Evolutionary conservation across 2,888 invertebrate genomes (phyloP).

Genomic region (Macaria notata): DNA sequence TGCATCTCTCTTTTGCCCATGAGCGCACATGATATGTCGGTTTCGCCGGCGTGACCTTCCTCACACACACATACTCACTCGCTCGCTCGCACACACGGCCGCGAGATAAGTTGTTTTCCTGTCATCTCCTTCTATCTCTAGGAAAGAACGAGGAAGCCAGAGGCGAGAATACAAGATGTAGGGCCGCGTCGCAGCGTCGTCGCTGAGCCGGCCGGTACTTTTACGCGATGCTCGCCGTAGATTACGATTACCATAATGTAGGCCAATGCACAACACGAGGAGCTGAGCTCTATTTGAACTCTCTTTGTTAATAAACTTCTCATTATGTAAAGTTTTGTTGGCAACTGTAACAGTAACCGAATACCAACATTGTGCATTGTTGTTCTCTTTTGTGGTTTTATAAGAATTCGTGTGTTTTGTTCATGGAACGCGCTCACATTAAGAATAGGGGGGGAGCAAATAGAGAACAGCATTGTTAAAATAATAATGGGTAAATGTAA

Average conservation of each 20-base stretch:
- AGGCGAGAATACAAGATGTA: constrained; percentile 29
- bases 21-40: constrained; percentile 55
- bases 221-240: constrained; percentile 37
- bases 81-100: constrained; percentile 49
- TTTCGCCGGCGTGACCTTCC: constrained; percentile 74
- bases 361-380: constrained; percentile 7
- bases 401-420: too few species aligned
- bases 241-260: constrained; percentile 42
- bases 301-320: constrained; percentile 19
- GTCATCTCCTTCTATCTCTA: constrained; percentile 72
- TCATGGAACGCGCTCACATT: too few species aligned
- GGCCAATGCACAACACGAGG: constrained; percentile 38
- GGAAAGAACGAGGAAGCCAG: constrained; percentile 58
- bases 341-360: constrained; percentile 4
- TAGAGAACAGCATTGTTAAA: too few species aligned
- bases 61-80: constrained; percentile 58
- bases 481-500: too few species aligned
- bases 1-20: constrained; percentile 73
- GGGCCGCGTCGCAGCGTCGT: constrained; percentile 4
- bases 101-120: constrained; percentile 72
- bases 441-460: too few species aligned
- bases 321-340: constrained; percentile 11
- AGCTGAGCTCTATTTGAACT: constrained; percentile 18
- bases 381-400: background rate
- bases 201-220: constrained; percentile 41